phyloP scores from a whole-genome alignment of 2,797 vertebrate species.

The Catharus ustulatus region DNA sequence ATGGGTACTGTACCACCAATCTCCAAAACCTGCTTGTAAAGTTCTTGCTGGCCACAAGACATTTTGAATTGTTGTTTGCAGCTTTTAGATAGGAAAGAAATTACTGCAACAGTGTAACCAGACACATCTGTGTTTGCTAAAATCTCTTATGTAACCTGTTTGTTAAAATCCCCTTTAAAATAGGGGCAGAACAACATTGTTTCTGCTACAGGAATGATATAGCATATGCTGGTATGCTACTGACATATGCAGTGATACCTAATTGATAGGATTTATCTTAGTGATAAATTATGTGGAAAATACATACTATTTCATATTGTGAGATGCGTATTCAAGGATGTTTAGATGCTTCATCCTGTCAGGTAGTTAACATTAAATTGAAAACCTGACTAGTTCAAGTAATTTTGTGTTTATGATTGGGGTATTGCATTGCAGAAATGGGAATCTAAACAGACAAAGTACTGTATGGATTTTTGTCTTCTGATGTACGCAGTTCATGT shows the following conservation, averaged over 20 bases:
- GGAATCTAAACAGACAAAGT: background rate
- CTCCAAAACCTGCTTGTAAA: background rate
- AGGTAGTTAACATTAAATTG: background rate
- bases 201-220: background rate
- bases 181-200: background rate
- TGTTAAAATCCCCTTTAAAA: background rate
- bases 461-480: background rate
- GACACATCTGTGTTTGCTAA: background rate
- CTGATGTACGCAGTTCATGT: background rate
- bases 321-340: background rate
- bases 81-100: background rate
- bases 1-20: background rate
- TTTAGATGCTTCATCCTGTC: background rate
- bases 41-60: background rate
- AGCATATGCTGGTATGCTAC: background rate
- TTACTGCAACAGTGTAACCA: background rate
- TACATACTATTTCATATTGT: background rate
- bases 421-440: background rate
- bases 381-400: background rate
- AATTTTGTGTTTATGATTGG: background rate
- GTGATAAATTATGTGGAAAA: background rate
- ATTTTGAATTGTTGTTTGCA: background rate
- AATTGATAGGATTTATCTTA: background rate
- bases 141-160: background rate
- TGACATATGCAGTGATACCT: background rate